These are phyloP conservation scores for Muricea muricata DNA, from an alignment of 92 coral and sea anemone species.

Conservation along the genomic window DNA sequence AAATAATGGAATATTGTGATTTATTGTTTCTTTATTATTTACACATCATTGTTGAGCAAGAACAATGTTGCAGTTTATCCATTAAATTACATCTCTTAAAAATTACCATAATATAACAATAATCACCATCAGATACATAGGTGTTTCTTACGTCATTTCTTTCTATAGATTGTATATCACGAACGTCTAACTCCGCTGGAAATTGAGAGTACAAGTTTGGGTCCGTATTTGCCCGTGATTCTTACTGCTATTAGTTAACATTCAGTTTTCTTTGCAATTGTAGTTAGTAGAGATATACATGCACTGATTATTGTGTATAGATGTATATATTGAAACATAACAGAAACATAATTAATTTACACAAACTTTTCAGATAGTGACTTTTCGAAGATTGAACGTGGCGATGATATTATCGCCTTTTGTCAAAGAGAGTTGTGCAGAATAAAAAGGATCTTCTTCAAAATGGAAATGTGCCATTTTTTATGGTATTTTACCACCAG, in stretches of 20 bases:
- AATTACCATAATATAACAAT: too few species aligned
- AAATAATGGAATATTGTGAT: neutral
- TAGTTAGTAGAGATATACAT: too few species aligned
- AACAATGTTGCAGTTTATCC: neutral
- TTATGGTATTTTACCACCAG: conserved; percentile 95
- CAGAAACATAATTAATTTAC: too few species aligned
- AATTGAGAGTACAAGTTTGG: conserved; percentile 72
- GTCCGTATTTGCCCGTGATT: conserved; percentile 61
- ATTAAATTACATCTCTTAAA: too few species aligned
- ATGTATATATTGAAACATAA: too few species aligned
- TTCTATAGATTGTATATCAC: conserved; percentile 74
- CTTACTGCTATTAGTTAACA: too few species aligned
- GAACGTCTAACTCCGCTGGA: conserved; percentile 81
- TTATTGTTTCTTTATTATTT: too few species aligned
- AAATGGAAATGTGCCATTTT: conserved; percentile 87
- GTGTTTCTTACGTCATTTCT: neutral
- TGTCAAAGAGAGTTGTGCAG: conserved; percentile 85
- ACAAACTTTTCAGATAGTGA: conserved; percentile 53
- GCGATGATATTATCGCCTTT: conserved; percentile 92
- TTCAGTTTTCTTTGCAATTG: too few species aligned
- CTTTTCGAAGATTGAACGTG: conserved; percentile 70
- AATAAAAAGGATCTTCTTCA: conserved; percentile 69
- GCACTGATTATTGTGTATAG: too few species aligned
- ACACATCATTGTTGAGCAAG: too few species aligned
- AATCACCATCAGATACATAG: too few species aligned